Percentiles rank a stretch among this genome's conserved stretches.
Conservation (phyloP, 2,797 vertebrate species). For the Smutsia temminckii region DNA sequence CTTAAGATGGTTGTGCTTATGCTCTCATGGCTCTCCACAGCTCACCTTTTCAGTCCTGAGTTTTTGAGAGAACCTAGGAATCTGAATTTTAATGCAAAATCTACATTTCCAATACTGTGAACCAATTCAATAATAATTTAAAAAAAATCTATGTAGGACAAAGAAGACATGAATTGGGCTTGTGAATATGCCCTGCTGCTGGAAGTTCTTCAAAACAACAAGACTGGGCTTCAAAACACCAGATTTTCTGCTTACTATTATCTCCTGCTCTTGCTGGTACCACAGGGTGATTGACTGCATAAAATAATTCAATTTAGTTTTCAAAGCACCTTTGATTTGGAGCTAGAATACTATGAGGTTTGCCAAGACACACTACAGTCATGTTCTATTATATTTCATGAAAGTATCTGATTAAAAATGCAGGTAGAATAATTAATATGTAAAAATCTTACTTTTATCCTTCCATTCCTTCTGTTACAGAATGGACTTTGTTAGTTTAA, state of each 20-base stretch:
- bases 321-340: neutral
- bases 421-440: neutral
- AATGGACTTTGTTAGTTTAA: conserved; percentile 7
- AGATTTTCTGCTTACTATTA: neutral
- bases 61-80: neutral
- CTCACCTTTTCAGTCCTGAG: neutral
- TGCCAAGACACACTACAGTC: neutral
- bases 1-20: too few relatives aligned
- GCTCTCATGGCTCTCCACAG: too few relatives aligned
- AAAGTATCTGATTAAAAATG: conserved; percentile 4
- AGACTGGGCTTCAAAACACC: neutral
- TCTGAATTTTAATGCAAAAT: neutral
- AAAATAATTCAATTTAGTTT: conserved; percentile 24
- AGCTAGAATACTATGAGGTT: neutral
- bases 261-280: neutral
- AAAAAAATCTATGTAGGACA: neutral
- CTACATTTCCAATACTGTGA: neutral
- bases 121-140: neutral
- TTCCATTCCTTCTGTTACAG: neutral
- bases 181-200: neutral
- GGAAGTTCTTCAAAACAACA: conserved; percentile 25
- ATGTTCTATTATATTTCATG: neutral
- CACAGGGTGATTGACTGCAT: neutral
- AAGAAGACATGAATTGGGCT: neutral
- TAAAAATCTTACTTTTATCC: neutral